Percentiles rank a stretch among this genome's conserved stretches.
These are phyloP conservation scores for Heterocephalus glaber DNA, from an alignment of 2,113 vertebrate species.

Conservation along the genomic window DNA sequence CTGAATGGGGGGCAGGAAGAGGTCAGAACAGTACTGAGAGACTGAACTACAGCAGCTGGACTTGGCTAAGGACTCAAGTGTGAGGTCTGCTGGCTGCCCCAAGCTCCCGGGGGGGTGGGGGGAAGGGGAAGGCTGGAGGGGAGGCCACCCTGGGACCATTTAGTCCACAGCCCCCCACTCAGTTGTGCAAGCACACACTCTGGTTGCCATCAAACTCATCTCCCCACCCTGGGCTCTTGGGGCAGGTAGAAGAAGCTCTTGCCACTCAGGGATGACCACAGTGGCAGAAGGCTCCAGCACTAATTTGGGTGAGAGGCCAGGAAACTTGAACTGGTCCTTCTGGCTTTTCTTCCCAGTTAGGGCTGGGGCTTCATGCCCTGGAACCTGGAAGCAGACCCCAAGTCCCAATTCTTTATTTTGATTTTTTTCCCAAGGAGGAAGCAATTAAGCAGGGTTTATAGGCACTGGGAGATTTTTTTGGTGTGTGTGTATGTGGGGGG, in stretches of 20 bases:
- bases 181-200: background rate
- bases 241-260: constrained; percentile 10
- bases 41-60: constrained; percentile 79
- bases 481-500: background rate
- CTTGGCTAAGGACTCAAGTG: constrained; percentile 75
- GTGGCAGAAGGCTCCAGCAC: background rate
- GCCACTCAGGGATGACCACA: background rate
- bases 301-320: background rate
- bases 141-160: constrained; percentile 43
- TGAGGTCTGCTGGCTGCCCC: constrained; percentile 72
- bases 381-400: constrained; percentile 64
- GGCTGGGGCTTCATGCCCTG: background rate
- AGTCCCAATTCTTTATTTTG: constrained; percentile 74
- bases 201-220: background rate
- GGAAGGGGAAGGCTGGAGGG: constrained; percentile 18
- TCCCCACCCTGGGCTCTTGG: background rate
- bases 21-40: constrained; percentile 70
- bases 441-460: constrained; percentile 78
- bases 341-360: background rate
- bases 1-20: constrained; percentile 71
- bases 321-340: background rate
- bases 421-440: constrained; percentile 76
- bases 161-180: background rate
- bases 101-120: background rate
- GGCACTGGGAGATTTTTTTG: constrained; percentile 62